phyloP scores from a whole-genome alignment of 2,113 vertebrate genomes.

The Fulica atra region DNA sequence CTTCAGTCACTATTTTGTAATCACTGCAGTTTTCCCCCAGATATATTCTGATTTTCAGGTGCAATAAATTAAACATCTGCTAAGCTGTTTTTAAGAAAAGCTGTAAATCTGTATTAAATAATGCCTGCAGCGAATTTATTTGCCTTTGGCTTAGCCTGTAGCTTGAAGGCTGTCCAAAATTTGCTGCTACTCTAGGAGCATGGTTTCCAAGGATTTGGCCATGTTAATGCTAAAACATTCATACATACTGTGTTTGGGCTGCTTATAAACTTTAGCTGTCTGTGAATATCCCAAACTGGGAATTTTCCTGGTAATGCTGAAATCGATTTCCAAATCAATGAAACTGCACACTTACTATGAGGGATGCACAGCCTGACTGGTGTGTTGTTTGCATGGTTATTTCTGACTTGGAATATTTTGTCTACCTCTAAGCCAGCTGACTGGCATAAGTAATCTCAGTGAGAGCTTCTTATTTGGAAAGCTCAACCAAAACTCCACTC shows the following conservation, averaged over 20 bases:
- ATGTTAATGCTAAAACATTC: not conserved
- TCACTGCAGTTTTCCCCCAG: conserved; percentile 33
- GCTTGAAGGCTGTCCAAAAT: conserved; percentile 60
- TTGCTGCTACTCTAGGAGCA: not conserved
- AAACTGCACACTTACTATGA: accelerated
- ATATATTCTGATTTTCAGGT: not conserved
- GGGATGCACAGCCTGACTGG: not conserved
- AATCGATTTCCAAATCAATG: not conserved
- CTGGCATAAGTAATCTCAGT: not conserved
- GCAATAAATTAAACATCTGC: conserved; percentile 46
- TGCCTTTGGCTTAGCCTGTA: conserved; percentile 75
- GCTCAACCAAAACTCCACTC: not conserved
- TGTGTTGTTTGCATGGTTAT: not conserved
- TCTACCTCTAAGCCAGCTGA: not conserved
- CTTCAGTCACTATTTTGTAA: conserved; percentile 41
- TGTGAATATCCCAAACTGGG: not conserved
- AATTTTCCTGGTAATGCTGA: not conserved
- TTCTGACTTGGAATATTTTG: not conserved
- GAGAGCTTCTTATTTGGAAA: not conserved
- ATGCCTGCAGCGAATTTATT: conserved; percentile 60
- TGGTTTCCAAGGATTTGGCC: not conserved
- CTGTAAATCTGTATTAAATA: conserved; percentile 55
- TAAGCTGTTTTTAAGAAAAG: not conserved
- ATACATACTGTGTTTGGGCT: not conserved
- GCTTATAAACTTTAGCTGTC: not conserved